These are phyloP conservation scores for Anticlea derivata DNA, from an alignment of 2,888 invertebrate species.

Conservation along the genomic window DNA sequence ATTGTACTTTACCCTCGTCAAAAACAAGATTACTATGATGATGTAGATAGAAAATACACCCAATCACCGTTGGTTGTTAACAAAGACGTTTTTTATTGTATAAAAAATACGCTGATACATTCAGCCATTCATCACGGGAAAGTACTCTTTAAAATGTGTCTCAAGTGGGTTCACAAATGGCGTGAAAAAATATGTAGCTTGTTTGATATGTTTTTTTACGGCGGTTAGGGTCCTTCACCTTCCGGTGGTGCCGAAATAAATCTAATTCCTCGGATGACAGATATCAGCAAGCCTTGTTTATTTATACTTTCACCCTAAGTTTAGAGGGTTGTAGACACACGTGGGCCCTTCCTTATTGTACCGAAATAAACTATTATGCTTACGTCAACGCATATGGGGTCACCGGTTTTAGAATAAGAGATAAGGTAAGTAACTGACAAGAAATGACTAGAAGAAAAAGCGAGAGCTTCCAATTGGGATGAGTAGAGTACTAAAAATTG, in stretches of 20 bases:
- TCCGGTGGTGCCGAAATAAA: constrained; percentile 78
- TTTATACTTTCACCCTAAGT: constrained; percentile 77
- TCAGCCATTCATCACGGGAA: constrained; percentile 30
- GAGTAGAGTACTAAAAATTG: not conserved
- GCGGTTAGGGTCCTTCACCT: constrained; percentile 76
- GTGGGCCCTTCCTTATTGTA: constrained; percentile 66
- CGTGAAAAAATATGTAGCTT: constrained; percentile 33
- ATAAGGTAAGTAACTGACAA: constrained; percentile 23
- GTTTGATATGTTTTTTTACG: constrained; percentile 43
- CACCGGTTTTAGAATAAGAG: constrained; percentile 32
- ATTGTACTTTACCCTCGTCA: constrained; percentile 25
- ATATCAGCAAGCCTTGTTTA: constrained; percentile 83
- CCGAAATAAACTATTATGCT: constrained; percentile 75
- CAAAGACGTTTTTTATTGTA: constrained; percentile 18
- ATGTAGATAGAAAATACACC: constrained; percentile 19
- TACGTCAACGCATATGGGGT: constrained; percentile 60
- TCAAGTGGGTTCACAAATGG: constrained; percentile 45
- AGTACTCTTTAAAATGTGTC: constrained; percentile 34
- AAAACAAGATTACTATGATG: constrained; percentile 26
- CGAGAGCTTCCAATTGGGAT: not conserved
- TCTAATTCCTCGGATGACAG: constrained; percentile 82
- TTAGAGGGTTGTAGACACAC: constrained; percentile 66
- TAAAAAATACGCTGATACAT: constrained; percentile 24
- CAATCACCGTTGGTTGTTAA: constrained; percentile 15
- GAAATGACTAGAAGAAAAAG: not conserved